Evolutionary conservation across 2,888 invertebrate species (phyloP), one percentile per base, ranked within the genome.

Genomic region (Eupithecia inturbata): DNA sequence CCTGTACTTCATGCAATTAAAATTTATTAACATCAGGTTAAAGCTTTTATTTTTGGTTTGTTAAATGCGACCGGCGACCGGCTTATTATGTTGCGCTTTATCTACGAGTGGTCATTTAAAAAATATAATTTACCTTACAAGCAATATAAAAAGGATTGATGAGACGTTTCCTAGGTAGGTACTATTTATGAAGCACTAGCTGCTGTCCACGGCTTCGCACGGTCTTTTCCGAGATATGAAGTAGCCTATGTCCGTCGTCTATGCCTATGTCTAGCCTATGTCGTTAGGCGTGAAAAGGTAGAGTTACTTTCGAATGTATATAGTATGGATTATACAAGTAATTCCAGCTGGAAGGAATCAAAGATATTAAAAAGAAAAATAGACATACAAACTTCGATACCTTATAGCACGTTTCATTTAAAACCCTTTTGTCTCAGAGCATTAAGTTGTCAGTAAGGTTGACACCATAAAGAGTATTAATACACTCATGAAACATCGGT

Each of bases 21-120:
- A 90, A 89, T 89, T 88, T 88, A 90, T 90, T 89, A 90, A 90
- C 89, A 87, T 87, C 80, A 84, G 80, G 88, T 83, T 80, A 81
- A 81, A 83, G 83, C 80, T 83, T 88, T 88, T 88, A 86, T 87
- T 89, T 88, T 88, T 86, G 85, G 82, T 81, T 53, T 83, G 81
- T 82, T 84, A 85, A 86, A 85, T 85, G 81, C 80, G 70, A 74
- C 71, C 80, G 70, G 73, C 71, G 36, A 41, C 63, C 31, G 14
- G 41, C 41, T 70, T 75, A 67, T 66, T 41, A 66, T 66, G 66
- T 66, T 36, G 39, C 70, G 57, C 74, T 79, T 75, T 64, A 64
- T 71, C 67, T 22, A 64, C 31, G 53, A 49, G 31, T 60, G 36
- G 41, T 26, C 49, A 66, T 69, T 75, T 66, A 41, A 64, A 64